phyloP scores from a whole-genome alignment of 2,113 vertebrate species.

The Lynx canadensis region DNA sequence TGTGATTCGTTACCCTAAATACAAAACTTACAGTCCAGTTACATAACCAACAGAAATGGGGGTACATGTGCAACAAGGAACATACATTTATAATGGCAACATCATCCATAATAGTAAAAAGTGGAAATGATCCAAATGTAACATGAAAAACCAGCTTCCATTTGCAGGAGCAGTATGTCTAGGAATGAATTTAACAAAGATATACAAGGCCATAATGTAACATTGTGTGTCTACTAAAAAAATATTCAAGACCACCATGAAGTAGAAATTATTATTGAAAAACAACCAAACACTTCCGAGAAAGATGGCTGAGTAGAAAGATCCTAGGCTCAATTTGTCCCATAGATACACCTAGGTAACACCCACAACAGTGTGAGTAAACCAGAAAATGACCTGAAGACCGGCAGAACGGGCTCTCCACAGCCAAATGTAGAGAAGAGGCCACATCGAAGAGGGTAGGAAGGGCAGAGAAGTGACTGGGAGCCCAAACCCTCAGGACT shows the following conservation, averaged over 20 bases:
- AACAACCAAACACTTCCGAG: not conserved
- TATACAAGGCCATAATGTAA: not conserved
- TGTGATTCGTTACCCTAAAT: not conserved
- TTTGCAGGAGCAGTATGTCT: not conserved
- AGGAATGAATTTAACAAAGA: not conserved
- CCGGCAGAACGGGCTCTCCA: too few relatives aligned
- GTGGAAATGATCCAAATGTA: not conserved
- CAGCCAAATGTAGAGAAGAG: too few relatives aligned
- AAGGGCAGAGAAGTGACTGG: too few relatives aligned
- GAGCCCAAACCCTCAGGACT: too few relatives aligned
- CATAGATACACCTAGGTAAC: too few relatives aligned
- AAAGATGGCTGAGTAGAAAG: too few relatives aligned
- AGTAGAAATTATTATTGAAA: not conserved
- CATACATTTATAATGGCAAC: not conserved
- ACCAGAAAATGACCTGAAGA: too few relatives aligned
- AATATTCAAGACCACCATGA: not conserved
- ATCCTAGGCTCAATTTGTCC: too few relatives aligned
- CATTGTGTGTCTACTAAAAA: not conserved
- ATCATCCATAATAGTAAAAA: not conserved
- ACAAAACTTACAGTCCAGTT: not conserved
- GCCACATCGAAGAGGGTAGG: too few relatives aligned
- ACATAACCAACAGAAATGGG: not conserved
- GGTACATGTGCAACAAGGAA: not conserved
- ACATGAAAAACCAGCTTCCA: not conserved
- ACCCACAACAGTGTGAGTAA: too few relatives aligned